Conservation (phyloP, 2,888 invertebrate species). For the Drosophila mettleri region DNA sequence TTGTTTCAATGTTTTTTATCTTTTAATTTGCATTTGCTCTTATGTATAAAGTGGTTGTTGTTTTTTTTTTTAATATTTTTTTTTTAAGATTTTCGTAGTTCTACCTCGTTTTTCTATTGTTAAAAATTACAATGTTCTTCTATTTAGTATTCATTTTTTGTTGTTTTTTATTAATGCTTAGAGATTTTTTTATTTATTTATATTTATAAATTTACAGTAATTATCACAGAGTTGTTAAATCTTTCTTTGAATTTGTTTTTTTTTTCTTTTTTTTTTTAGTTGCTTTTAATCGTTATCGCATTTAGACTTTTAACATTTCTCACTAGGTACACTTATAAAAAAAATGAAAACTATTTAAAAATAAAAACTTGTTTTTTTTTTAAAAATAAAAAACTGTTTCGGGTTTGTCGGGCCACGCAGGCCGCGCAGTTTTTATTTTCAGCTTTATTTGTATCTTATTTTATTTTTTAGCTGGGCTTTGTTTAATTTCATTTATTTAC, state of each 20-base stretch:
- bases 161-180: constrained; percentile 66
- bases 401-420: constrained; percentile 62
- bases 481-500: constrained; percentile 58
- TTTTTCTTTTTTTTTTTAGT: constrained; percentile 67
- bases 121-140: constrained; percentile 75
- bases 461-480: constrained; percentile 33
- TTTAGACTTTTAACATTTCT: constrained; percentile 84
- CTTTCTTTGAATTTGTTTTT: constrained; percentile 85
- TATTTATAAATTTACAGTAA: constrained; percentile 85
- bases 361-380: constrained; percentile 66
- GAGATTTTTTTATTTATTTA: constrained; percentile 74
- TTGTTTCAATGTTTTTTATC: constrained; percentile 85
- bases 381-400: constrained; percentile 61
- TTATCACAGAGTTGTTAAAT: constrained; percentile 85
- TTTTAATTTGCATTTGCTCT: constrained; percentile 82
- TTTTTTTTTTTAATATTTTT: constrained; percentile 44
- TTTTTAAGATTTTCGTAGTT: constrained; percentile 68
- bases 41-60: constrained; percentile 75
- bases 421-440: constrained; percentile 63
- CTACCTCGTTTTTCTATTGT: constrained; percentile 66
- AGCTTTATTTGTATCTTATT: constrained; percentile 24
- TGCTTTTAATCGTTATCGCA: constrained; percentile 75
- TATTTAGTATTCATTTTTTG: constrained; percentile 67
- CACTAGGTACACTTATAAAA: constrained; percentile 84
- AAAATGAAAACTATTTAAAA: constrained; percentile 76